Percentiles rank a stretch among this genome's conserved stretches.
These are phyloP conservation scores for Brachionus paranguensis DNA, from an alignment of 1,140 invertebrate species.

Conservation along the genomic window DNA sequence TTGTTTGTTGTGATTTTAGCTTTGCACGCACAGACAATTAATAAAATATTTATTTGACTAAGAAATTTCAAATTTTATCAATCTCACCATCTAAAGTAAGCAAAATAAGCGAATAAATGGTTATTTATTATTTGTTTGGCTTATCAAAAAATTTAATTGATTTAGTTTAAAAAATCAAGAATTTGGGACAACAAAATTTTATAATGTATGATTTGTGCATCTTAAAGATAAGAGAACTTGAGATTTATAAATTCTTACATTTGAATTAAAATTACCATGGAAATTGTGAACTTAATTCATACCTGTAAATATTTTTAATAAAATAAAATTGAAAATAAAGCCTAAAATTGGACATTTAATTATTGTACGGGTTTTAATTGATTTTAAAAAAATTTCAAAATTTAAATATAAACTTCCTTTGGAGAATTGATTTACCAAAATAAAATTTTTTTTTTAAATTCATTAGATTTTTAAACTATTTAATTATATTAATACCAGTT, in stretches of 20 bases:
- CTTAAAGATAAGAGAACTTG: not conserved
- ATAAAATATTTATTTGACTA: not conserved
- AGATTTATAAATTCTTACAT: too few relatives aligned
- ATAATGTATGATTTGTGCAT: not conserved
- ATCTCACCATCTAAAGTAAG: not conserved
- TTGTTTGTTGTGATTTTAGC: not conserved
- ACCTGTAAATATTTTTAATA: too few relatives aligned
- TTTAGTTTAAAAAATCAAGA: not conserved
- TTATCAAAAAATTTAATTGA: not conserved
- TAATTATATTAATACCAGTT: not conserved
- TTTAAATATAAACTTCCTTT: not conserved
- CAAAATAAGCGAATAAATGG: not conserved
- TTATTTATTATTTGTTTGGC: not conserved
- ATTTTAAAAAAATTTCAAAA: not conserved
- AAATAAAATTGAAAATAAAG: too few relatives aligned
- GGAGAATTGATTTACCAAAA: not conserved
- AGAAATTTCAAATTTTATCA: not conserved
- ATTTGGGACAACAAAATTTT: not conserved
- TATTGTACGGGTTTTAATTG: not conserved
- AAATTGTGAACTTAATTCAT: too few relatives aligned
- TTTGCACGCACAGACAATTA: not conserved
- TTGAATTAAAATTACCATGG: too few relatives aligned
- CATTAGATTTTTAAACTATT: not conserved
- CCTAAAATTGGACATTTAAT: too few relatives aligned
- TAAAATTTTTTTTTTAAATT: not conserved